phyloP scores from a whole-genome alignment of 2,113 vertebrate species.

The Podiceps cristatus region DNA sequence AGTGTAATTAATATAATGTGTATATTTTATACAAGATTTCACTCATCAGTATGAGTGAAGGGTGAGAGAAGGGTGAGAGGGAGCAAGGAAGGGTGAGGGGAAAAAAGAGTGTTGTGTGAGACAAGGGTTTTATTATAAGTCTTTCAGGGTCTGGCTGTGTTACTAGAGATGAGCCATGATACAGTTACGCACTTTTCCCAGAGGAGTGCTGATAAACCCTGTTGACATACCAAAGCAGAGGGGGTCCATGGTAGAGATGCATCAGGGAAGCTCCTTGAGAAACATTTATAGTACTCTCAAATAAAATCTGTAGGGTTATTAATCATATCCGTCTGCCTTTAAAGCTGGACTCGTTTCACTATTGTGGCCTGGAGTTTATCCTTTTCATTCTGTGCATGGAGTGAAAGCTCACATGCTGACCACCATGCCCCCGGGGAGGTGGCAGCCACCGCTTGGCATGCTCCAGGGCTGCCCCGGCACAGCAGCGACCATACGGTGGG shows the following conservation, averaged over 20 bases:
- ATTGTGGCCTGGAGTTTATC: neutral
- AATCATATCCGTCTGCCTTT: neutral
- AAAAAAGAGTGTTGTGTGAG: neutral
- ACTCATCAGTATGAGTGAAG: neutral
- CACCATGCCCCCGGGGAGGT: fast-evolving
- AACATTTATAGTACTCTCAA: neutral
- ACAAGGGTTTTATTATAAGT: neutral
- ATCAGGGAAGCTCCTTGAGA: neutral
- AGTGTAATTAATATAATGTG: neutral
- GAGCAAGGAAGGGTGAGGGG: neutral
- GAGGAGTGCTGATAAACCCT: neutral
- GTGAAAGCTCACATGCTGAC: neutral
- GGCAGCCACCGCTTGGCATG: fast-evolving
- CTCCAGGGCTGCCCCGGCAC: neutral
- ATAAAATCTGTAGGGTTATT: neutral
- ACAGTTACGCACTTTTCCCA: neutral
- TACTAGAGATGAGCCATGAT: neutral
- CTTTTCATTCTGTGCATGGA: neutral
- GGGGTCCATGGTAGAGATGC: fast-evolving
- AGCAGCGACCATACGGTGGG: fast-evolving
- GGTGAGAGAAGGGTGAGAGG: neutral
- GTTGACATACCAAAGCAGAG: neutral
- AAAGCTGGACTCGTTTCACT: neutral
- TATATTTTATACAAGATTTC: neutral
- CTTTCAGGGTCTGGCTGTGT: neutral